Conservation (phyloP, 1,140 invertebrate species). For the Psilanteris sp. region DNA sequence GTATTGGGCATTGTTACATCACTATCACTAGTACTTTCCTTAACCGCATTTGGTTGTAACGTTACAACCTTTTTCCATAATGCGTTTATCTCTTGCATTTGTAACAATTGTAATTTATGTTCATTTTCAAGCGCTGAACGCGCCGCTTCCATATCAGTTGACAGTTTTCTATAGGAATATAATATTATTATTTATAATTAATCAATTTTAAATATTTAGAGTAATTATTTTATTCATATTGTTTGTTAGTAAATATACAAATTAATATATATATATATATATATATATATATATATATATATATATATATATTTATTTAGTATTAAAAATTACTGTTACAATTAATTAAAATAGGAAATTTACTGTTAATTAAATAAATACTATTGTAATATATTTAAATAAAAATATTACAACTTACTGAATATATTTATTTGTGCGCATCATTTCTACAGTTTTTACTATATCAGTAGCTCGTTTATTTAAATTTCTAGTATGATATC, state of each 20-base stretch:
- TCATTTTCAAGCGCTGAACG: constrained; percentile 91
- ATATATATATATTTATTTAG: no score
- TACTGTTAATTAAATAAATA: no score
- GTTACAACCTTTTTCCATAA: constrained; percentile 93
- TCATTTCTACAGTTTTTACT: constrained; percentile 88
- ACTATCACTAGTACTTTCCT: constrained; percentile 61
- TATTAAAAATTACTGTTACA: no score
- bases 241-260: no score
- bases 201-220: no score
- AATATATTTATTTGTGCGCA: constrained; percentile 91
- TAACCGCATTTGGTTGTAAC: constrained; percentile 79
- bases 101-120: constrained; percentile 90
- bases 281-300: no score
- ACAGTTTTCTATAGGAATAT: constrained; percentile 87
- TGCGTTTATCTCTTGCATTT: constrained; percentile 94
- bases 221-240: not conserved
- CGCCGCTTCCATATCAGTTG: constrained; percentile 89
- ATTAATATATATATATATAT: no score
- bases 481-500: constrained; percentile 89
- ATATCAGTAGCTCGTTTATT: constrained; percentile 87
- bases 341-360: no score
- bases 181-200: constrained; percentile 4
- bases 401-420: no score
- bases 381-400: no score
- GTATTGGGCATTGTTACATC: constrained; percentile 69